Evolutionary conservation across 37 sponge, comb jelly and placozoan species (phyloP).

Genomic region (Corticium candelabrum): DNA sequence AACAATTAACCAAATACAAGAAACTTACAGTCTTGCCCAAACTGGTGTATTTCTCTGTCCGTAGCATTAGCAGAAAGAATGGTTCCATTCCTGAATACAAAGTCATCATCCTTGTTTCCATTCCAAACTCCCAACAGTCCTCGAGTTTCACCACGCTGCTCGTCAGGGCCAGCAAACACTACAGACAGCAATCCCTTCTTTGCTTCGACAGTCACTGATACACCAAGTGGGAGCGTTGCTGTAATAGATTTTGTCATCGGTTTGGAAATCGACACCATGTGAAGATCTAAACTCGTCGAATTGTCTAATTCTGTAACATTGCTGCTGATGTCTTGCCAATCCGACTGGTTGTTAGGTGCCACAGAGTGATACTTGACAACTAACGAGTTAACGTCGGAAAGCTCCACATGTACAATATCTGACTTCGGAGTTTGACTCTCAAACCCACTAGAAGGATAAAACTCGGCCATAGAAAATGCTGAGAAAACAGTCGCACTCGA

Average conservation of each 20-base stretch:
- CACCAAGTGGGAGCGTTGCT: background rate
- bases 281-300: background rate
- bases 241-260: background rate
- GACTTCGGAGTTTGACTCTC: background rate
- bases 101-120: background rate
- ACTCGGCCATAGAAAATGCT: slow-evolving; percentile 3
- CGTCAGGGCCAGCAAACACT: background rate
- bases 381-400: background rate
- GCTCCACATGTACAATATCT: background rate
- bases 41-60: background rate
- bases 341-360: background rate
- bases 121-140: background rate
- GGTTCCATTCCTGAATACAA: background rate
- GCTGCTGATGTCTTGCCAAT: background rate
- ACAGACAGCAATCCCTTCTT: background rate
- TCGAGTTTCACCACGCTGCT: background rate
- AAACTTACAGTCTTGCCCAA: background rate
- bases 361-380: background rate
- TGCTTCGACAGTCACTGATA: background rate
- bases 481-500: slow-evolving; percentile 7
- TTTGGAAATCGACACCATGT: background rate
- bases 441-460: background rate
- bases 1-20: too few relatives aligned
- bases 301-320: background rate
- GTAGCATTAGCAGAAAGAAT: background rate